Evolutionary conservation across 2,888 invertebrate genomes (phyloP), one percentile per base, ranked within the genome.

Genomic region (Nowickia ferox): DNA sequence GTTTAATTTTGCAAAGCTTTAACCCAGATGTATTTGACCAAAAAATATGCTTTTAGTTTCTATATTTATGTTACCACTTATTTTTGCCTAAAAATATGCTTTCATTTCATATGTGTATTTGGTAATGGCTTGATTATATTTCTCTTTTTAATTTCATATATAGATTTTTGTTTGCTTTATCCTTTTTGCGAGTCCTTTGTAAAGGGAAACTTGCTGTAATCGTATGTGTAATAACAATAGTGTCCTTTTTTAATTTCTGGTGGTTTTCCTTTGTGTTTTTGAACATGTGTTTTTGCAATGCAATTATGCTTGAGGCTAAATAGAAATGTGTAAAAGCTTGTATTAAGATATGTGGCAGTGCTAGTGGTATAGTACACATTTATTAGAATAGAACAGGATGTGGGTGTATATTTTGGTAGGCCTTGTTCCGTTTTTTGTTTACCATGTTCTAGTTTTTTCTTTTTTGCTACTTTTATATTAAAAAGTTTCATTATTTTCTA

Each of bases 31-130:
- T 30, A 30, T 30, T 6, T 4, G 30, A 9, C 55, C 71, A 59
- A 51, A 82, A 76, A 71, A 30, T 30, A 74, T 74, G 74, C 51
- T 53, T n/a, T 74, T 75, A 51, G 68, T 66, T 46, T n/a, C 42
- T n/a, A 30, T 30, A 30, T 30, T 30, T 30, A 30, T 30, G 4
- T 4, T 30, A 4, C 30, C 30, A 30, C 30, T 30, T 0, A 30
- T 30, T 6, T 30, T 30, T 30, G 30, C 30, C 30, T 30, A 30
- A 30, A 30, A 30, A 30, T 40, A 53, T 53, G 53, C 53, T 53
- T 17, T 68, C 9, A 17, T n/a, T 68, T 42, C n/a, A 38, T 46
- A 30, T 51, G 4, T 69, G 59, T n/a, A n/a, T n/a, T 51, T 51
- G 59, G 48, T 48, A 48, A 48, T 48, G 19, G 59, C 48, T 68